phyloP scores from a whole-genome alignment of 2,888 invertebrate species.

The Standfussiana lucernea region DNA sequence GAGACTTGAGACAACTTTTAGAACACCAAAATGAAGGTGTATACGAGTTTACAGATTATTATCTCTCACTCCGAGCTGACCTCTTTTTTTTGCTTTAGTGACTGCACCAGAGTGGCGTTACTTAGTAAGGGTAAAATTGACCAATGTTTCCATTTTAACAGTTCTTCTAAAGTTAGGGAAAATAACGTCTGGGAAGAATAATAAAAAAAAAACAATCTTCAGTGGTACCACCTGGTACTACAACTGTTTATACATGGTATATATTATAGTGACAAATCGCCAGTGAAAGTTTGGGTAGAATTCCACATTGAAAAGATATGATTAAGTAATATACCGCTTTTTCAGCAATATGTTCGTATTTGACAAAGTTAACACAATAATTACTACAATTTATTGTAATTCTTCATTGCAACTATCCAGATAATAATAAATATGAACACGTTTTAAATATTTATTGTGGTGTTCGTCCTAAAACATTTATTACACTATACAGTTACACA shows the following conservation, averaged over 20 bases:
- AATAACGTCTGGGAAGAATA: not conserved
- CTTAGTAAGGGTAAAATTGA: conserved; percentile 14
- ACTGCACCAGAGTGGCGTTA: too few species aligned
- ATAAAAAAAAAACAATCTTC: conserved; percentile 13
- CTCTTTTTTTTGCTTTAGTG: too few species aligned
- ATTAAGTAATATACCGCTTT: conserved; percentile 37
- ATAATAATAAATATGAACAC: not conserved
- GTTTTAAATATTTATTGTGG: conserved; percentile 2
- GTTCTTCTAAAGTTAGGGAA: conserved; percentile 4
- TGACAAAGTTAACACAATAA: conserved; percentile 19
- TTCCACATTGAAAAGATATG: conserved; percentile 10
- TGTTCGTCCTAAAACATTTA: not conserved
- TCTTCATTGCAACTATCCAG: conserved; percentile 13
- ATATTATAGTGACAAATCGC: conserved; percentile 5
- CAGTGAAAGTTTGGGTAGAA: conserved; percentile 16
- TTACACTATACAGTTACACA: conserved; percentile 8
- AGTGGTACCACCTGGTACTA: conserved; percentile 49
- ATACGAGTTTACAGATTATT: too few species aligned
- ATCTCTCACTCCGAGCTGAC: too few species aligned
- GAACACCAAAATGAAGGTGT: too few species aligned
- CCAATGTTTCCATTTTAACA: conserved; percentile 7
- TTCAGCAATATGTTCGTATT: conserved; percentile 13
- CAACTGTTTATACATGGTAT: conserved; percentile 15
- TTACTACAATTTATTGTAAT: conserved; percentile 41
- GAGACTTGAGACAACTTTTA: too few species aligned